Evolutionary conservation across 1,140 invertebrate genomes (phyloP).

Genomic region (Drosophila ambigua): DNA sequence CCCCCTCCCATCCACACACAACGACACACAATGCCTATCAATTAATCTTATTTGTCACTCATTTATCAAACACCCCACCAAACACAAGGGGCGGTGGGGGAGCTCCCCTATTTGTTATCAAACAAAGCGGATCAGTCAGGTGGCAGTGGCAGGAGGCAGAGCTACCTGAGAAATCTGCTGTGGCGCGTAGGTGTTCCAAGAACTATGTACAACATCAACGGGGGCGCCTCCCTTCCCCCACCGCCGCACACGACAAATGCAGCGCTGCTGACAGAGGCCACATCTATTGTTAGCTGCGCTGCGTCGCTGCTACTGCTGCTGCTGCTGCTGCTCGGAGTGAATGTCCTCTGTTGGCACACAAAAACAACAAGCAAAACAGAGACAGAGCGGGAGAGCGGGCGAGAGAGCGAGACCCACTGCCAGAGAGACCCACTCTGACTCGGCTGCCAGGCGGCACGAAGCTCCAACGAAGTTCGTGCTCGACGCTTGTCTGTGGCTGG

Average conservation of each 20-base stretch:
- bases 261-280: slow-evolving; percentile 37
- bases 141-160: slow-evolving; percentile 67
- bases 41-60: slow-evolving; percentile 83
- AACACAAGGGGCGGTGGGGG: not conserved
- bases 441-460: slow-evolving; percentile 28
- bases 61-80: slow-evolving; percentile 60
- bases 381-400: not conserved
- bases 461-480: slow-evolving; percentile 6
- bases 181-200: slow-evolving; percentile 75
- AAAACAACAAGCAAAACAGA: slow-evolving; percentile 67
- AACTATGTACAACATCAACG: slow-evolving; percentile 67
- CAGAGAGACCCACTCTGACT: slow-evolving; percentile 3
- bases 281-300: slow-evolving; percentile 69
- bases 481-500: slow-evolving; percentile 28
- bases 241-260: slow-evolving; percentile 25
- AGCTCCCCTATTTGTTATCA: slow-evolving; percentile 64
- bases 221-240: slow-evolving; percentile 43
- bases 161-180: slow-evolving; percentile 63
- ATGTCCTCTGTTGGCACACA: slow-evolving; percentile 83
- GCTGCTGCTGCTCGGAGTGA: slow-evolving; percentile 72
- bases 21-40: slow-evolving; percentile 48
- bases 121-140: slow-evolving; percentile 80
- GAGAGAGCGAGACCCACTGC: not conserved
- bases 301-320: slow-evolving; percentile 53
- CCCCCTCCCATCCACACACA: not conserved